Base-by-base conservation (phyloP, 1,140 invertebrate species). In the Temnothorax curvispinosus region DNA sequence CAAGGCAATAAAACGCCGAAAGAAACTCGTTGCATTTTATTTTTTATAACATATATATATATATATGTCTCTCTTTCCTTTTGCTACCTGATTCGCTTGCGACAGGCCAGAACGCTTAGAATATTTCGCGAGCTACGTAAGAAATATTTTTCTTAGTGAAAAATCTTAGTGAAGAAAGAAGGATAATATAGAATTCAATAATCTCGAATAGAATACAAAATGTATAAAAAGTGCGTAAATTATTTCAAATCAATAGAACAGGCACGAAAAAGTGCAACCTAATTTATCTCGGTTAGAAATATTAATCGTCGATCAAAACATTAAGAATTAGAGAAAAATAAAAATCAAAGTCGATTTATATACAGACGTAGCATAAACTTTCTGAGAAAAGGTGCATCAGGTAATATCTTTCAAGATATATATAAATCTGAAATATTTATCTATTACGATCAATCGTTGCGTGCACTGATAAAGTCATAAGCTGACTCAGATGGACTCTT, bases 1-100 rank as follows among this genome's bases (percentile, higher is more conserved):
- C 52, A 87, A 64, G 85, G 67, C 65, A 81, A 89, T 75, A 89
- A 89, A 89, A 89, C 62, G 60, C 64, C 69, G 58, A 77, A 80
- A 89, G 85, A 67, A 72, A 89, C 77, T 87, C 65, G 72, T 89
- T 80, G 75, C 13, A 75, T 82, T 87, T 67, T 67, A 67, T n/a
- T 75, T 87, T 78, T 75, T 74, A 35, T 47, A 32, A 18, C 4
- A 3, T 27, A 27, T 27, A 27, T 27, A 27, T 27, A 27, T 21
- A 21, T 21, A 21, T 21, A 0, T 21, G 21, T 21, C 21, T 21
- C 5, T 71, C 27, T 80, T 6, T 44, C n/a, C 11, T 13, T 62
- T 67, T 13, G 64, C 21, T 35, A 21, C 50, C 56, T 35, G n/a
- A 44, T 60, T 65, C 27, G 47, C 38, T 76, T 44, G 56, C 50